These are phyloP conservation scores for Leptosomus discolor DNA, from an alignment of 2,113 vertebrate species.

Conservation along the genomic window DNA sequence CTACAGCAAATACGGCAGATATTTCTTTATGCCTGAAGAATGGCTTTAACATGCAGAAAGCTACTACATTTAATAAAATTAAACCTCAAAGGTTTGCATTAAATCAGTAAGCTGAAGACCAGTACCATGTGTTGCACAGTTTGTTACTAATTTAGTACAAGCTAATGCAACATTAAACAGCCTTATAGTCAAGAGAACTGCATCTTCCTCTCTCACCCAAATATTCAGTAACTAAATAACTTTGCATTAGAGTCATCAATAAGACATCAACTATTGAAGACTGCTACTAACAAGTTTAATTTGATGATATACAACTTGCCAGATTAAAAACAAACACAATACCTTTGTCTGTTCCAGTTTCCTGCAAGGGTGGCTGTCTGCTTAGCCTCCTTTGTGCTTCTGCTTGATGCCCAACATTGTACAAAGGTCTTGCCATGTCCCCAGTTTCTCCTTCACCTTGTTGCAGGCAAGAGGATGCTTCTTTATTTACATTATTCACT, in stretches of 20 bases:
- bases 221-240: neutral
- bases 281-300: neutral
- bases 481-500: neutral
- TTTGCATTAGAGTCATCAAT: neutral
- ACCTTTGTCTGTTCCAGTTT: constrained; percentile 52
- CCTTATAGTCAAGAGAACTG: neutral
- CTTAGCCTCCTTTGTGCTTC: neutral
- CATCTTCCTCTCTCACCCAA: neutral
- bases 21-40: neutral
- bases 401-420: neutral
- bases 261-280: neutral
- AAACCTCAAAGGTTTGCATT: neutral
- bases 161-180: neutral
- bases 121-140: neutral
- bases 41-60: neutral
- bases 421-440: neutral
- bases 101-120: neutral
- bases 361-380: neutral
- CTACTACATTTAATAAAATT: neutral
- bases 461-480: neutral
- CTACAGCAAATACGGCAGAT: neutral
- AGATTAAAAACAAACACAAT: neutral
- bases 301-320: neutral
- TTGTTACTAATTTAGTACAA: neutral
- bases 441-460: neutral